Evolutionary conservation across 1,140 invertebrate species (phyloP).

Genomic region (Chrysopa pallens): DNA sequence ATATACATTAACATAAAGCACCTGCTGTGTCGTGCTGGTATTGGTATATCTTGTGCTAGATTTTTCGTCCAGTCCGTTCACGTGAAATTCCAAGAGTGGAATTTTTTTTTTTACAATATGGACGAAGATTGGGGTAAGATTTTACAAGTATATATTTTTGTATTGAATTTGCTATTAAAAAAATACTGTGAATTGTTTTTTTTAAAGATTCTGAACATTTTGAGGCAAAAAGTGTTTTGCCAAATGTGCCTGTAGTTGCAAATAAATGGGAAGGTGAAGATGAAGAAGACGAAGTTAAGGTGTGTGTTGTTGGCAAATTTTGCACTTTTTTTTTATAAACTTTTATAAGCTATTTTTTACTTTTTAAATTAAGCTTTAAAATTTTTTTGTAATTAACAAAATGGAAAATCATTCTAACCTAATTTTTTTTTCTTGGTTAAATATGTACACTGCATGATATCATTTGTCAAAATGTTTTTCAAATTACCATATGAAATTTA

Average conservation of each 20-base stretch:
- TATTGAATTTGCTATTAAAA: not conserved
- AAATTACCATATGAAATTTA: no score
- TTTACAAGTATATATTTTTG: not conserved
- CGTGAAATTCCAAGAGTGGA: no score
- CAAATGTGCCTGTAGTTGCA: constrained; percentile 6
- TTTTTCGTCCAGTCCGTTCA: no score
- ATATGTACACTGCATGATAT: not conserved
- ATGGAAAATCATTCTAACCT: not conserved
- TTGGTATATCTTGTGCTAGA: no score
- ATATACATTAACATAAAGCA: no score
- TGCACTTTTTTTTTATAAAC: no score
- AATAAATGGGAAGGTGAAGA: constrained; percentile 83
- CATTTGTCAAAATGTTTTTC: not conserved
- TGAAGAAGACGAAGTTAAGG: constrained; percentile 71
- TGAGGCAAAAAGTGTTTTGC: constrained; percentile 8
- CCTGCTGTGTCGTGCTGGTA: no score
- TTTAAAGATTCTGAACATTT: constrained; percentile 21
- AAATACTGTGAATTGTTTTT: not conserved
- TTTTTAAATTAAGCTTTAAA: not conserved
- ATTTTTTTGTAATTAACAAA: not conserved
- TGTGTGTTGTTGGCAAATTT: constrained; percentile 21
- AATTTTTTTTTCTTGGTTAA: no score
- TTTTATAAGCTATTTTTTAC: constrained; percentile 3
- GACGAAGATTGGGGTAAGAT: constrained; percentile 19
- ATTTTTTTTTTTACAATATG: constrained; percentile 11